Base-by-base conservation (phyloP, 2,797 vertebrate species). In the Hylomyscus alleni region DNA sequence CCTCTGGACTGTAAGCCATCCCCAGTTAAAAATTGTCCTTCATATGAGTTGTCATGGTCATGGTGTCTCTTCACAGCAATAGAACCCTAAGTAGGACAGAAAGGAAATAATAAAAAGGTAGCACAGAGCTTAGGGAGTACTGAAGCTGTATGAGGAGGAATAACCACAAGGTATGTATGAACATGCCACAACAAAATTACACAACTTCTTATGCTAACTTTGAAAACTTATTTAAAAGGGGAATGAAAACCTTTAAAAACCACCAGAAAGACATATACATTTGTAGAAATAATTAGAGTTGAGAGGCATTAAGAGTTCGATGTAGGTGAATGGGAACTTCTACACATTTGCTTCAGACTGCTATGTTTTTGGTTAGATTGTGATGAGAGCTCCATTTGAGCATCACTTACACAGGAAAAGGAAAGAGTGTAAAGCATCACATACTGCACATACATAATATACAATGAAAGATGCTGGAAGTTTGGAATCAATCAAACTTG, bases 401-500 rank as follows among this genome's bases (percentile, higher is more conserved):
- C 8, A 73, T 89, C 93, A 58, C 34, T 67, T 85, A 78, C 19
- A 40, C 81, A 52, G 80, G 91, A 88, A 95, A 96, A 78, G 40
- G 29, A 95, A 91, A 82, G 19, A 24, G 29, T 58, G 31, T 24
- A 6, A 26, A 8, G 1, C 83, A 4, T n/a, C 31, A 67, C 8
- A 20, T 34, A 85, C 44, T 20, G 40, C 10, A 29, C 34, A n/a
- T n/a, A 62, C 5, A 9, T 76, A 29, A 90, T 56, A 40, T 62
- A 58, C 11, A 75, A 92, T 44, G 65, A 62, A 90, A 87, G 60
- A 47, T 78, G 1, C 50, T 26, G 60, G 56, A 94, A 19, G 14
- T 94, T 90, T 67, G 44, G 44, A 88, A 92, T 69, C 72, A 93
- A 91, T 60, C 3, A 94, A 83, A 90, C 20, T 69, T 92, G 65